Evolutionary conservation across 2,113 vertebrate genomes (phyloP).

Genomic region (Tetrax tetrax): DNA sequence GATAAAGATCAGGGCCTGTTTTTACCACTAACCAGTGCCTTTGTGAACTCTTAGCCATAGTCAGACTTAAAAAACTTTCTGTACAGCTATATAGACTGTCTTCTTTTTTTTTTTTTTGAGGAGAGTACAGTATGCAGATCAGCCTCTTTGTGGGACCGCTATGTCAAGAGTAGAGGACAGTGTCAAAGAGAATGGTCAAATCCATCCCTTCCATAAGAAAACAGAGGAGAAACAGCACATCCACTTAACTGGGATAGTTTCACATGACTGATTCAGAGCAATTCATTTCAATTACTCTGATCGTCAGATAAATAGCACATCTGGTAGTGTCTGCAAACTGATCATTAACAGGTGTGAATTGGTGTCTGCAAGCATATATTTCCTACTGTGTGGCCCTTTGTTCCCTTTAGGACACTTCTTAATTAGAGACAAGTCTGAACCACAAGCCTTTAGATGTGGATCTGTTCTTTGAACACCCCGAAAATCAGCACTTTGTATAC

Average conservation of each 20-base stretch:
- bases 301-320: conserved; percentile 70
- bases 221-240: not conserved
- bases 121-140: not conserved
- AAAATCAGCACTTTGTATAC: conserved; percentile 37
- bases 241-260: conserved; percentile 47
- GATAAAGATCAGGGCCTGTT: not conserved
- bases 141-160: not conserved
- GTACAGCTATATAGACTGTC: not conserved
- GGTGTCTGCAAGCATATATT: conserved; percentile 49
- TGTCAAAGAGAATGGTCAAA: not conserved
- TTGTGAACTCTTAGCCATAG: not conserved
- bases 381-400: conserved; percentile 61
- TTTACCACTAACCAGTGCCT: not conserved
- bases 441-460: conserved; percentile 45
- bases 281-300: conserved; percentile 71
- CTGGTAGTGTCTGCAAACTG: conserved; percentile 65
- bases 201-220: not conserved
- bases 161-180: not conserved
- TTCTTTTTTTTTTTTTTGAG: not conserved
- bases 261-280: conserved; percentile 61
- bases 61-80: not conserved
- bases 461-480: conserved; percentile 57
- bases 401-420: conserved; percentile 68
- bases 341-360: conserved; percentile 73
- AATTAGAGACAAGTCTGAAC: conserved; percentile 59